These are phyloP conservation scores for Eubasilissa regina DNA, from an alignment of 1,140 invertebrate genomes.

Conservation along the genomic window DNA sequence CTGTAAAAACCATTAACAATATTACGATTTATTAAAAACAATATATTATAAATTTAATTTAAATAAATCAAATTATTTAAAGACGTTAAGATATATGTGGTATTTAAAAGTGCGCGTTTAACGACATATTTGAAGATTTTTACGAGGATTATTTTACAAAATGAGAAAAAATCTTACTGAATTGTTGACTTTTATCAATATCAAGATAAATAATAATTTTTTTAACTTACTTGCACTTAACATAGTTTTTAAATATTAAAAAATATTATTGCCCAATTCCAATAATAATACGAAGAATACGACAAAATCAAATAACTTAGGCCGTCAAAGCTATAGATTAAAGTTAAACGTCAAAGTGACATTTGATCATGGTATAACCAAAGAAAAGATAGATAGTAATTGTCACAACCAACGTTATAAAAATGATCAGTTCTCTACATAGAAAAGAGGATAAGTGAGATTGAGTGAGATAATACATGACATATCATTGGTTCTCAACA, in stretches of 20 bases:
- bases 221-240: constrained; percentile 12
- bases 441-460: too few species aligned
- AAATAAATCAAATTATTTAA: not conserved
- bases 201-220: not conserved
- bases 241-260: not conserved
- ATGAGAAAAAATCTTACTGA: too few species aligned
- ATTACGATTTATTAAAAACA: not conserved
- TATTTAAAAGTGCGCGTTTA: too few species aligned
- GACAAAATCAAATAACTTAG: too few species aligned
- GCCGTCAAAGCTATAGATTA: too few species aligned
- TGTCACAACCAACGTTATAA: too few species aligned
- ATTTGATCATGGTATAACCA: not conserved
- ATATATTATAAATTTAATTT: not conserved
- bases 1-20: constrained; percentile 33
- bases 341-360: not conserved
- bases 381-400: too few species aligned
- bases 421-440: too few species aligned
- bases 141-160: not conserved
- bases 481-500: too few species aligned
- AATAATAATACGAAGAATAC: not conserved
- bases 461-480: too few species aligned
- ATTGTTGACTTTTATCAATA: not conserved
- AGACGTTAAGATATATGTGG: not conserved
- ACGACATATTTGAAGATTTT: not conserved
- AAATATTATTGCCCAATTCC: not conserved